These are phyloP conservation scores for Porphyrio hochstetteri DNA, from an alignment of 2,113 vertebrate genomes.

Conservation along the genomic window DNA sequence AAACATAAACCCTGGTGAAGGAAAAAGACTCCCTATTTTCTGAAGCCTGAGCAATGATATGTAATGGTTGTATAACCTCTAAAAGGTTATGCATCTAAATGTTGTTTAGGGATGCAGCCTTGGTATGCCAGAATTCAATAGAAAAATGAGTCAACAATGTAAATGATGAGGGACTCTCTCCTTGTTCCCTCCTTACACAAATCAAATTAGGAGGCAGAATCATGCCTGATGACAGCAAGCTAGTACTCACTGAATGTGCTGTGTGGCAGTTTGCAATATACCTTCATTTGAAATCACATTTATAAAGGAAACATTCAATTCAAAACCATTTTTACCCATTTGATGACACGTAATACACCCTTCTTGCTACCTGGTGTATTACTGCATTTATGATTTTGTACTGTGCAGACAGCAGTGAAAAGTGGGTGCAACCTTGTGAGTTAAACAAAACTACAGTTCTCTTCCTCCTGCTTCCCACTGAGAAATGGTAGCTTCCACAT, in stretches of 20 bases:
- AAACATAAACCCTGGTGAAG: neutral
- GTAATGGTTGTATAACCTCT: neutral
- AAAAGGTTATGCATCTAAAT: slow-evolving; percentile 2
- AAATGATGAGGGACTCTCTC: slow-evolving; percentile 27
- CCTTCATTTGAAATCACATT: slow-evolving; percentile 45
- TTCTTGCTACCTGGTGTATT: neutral
- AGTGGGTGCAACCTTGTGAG: neutral
- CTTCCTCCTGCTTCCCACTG: neutral
- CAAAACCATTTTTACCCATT: slow-evolving; percentile 18
- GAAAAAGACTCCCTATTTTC: neutral
- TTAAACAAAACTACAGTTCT: neutral
- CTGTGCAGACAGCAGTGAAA: neutral
- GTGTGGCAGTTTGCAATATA: slow-evolving; percentile 7
- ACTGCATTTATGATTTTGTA: neutral
- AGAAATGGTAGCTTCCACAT: neutral
- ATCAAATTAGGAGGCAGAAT: slow-evolving; percentile 37
- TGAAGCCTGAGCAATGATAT: neutral
- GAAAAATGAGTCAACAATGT: slow-evolving; percentile 29
- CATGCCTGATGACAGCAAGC: neutral
- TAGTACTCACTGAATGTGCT: slow-evolving; percentile 17
- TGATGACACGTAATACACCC: slow-evolving; percentile 1
- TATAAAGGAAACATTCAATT: slow-evolving; percentile 41
- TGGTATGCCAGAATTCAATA: slow-evolving; percentile 41
- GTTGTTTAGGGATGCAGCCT: slow-evolving; percentile 15
- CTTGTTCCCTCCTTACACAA: slow-evolving; percentile 10